A percentile compares a stretch with the other conserved stretches of the same genome.
phyloP scores from a whole-genome alignment of 1,140 invertebrate species.

The Bombus cullumanus region DNA sequence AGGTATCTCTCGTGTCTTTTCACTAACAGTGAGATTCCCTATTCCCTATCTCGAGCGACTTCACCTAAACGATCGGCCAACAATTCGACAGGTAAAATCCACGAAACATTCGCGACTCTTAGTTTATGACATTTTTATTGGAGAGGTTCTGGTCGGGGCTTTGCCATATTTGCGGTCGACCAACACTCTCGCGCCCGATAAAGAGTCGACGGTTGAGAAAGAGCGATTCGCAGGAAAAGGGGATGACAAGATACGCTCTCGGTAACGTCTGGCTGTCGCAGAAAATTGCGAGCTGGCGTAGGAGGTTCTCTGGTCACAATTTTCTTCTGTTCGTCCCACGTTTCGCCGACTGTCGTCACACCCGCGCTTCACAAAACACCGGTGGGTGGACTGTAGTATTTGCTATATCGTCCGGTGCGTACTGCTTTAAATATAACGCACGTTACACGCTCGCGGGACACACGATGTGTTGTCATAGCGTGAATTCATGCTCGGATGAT shows the following conservation, averaged over 20 bases:
- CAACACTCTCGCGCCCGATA: conserved; percentile 1
- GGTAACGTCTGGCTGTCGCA: conserved; percentile 18
- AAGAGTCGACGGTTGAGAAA: background rate
- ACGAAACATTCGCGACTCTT: background rate
- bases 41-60: too few relatives aligned
- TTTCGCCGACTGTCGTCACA: conserved; percentile 58
- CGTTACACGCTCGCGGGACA: background rate
- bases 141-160: background rate
- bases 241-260: conserved; percentile 23
- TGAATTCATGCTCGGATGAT: conserved; percentile 2
- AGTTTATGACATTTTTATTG: background rate
- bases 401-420: conserved; percentile 6
- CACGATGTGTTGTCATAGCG: background rate
- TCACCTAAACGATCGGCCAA: too few relatives aligned
- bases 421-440: conserved; percentile 17
- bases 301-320: conserved; percentile 34
- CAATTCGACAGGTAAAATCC: too few relatives aligned
- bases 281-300: conserved; percentile 43
- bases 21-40: too few relatives aligned
- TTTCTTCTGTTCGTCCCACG: conserved; percentile 60
- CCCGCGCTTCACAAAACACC: conserved; percentile 15
- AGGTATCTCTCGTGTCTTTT: too few relatives aligned
- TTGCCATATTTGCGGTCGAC: conserved; percentile 20
- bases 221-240: background rate
- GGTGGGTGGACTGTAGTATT: conserved; percentile 32